These are phyloP conservation scores for Simalia tracyae DNA, from an alignment of 2,797 vertebrate genomes.

Conservation along the genomic window DNA sequence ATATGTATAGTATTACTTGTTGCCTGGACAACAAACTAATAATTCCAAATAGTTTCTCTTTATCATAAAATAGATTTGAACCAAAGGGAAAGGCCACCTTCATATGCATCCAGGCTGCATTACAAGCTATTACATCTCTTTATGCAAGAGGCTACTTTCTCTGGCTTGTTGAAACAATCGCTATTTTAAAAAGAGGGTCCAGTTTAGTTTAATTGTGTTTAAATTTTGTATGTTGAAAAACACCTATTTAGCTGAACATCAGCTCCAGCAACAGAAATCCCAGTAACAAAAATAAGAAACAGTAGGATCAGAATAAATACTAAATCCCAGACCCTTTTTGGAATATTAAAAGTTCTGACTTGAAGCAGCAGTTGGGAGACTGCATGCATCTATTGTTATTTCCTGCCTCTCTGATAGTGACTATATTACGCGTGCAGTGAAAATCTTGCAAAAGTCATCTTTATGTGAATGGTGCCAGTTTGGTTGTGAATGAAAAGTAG, in stretches of 20 bases:
- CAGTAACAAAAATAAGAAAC: background rate
- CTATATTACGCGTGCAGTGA: slow-evolving; percentile 55
- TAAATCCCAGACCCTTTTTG: slow-evolving; percentile 30
- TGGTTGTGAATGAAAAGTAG: slow-evolving; percentile 51
- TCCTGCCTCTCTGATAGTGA: slow-evolving; percentile 60
- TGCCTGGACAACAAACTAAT: slow-evolving; percentile 66
- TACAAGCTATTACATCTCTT: slow-evolving; percentile 72
- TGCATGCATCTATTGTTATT: slow-evolving; percentile 54
- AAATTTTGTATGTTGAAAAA: slow-evolving; percentile 71
- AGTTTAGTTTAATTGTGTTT: slow-evolving; percentile 68
- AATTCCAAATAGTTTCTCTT: slow-evolving; percentile 66
- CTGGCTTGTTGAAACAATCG: slow-evolving; percentile 64
- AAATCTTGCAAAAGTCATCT: slow-evolving; percentile 44
- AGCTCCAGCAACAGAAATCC: slow-evolving; percentile 65
- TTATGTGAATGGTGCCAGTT: slow-evolving; percentile 39
- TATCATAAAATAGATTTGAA: slow-evolving; percentile 73
- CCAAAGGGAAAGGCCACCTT: slow-evolving; percentile 71
- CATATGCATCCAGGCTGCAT: slow-evolving; percentile 69
- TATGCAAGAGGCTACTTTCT: slow-evolving; percentile 70
- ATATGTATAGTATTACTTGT: slow-evolving; percentile 55
- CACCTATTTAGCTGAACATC: slow-evolving; percentile 70
- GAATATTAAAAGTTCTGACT: slow-evolving; percentile 64
- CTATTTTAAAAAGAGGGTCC: slow-evolving; percentile 66
- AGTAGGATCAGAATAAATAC: background rate
- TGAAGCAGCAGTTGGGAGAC: slow-evolving; percentile 62